Evolutionary conservation across 2,797 vertebrate genomes (phyloP), one percentile per base, ranked within the genome.

Genomic region (Sebastes iracundus): DNA sequence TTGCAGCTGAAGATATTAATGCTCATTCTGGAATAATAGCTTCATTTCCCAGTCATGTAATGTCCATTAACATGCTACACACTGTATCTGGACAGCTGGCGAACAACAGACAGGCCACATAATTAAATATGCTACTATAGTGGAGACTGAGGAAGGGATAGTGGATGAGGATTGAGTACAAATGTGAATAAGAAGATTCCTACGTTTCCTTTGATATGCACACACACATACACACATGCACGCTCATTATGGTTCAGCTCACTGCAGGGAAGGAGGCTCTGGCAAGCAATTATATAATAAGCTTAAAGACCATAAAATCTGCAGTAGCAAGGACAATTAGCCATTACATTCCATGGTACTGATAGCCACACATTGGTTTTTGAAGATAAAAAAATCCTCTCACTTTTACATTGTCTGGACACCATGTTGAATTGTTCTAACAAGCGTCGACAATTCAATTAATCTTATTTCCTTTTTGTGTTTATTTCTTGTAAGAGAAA

Each of bases 201-300:
- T 77, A 65, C 63, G 27, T 76, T 88, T 88, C 79, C 76, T 93
- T 88, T 93, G 71, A 92, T 88, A 84, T 75, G 70, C 76, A 77
- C 82, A 80, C 76, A 59, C 63, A 63, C 33, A 35, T 35, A 89
- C 90, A 79, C 76, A 59, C 63, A 63, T 58, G 69, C 72, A 89
- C 90, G 91, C 95, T 96, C 94, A 95, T 93, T 91, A 93, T 80
- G 88, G 94, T 94, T 95, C 90, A 85, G 90, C 93, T 83, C 85
- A 90, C 93, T 93, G 94, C 91, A 16, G 95, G 94, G 95, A 96
- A 97, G 92, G 91, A 90, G 92, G 90, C 88, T 83, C 93, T 93
- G 95, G 96, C 96, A 93, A 96, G 94, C 96, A 97, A 96, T 98
- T 97, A 97, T 96, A 97, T 97, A 97, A 98, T 97, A 96, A 95